Percentiles rank a stretch among this genome's conserved stretches.
Evolutionary conservation across 2,888 invertebrate species (phyloP).

Genomic region (Ditula angustiorana): DNA sequence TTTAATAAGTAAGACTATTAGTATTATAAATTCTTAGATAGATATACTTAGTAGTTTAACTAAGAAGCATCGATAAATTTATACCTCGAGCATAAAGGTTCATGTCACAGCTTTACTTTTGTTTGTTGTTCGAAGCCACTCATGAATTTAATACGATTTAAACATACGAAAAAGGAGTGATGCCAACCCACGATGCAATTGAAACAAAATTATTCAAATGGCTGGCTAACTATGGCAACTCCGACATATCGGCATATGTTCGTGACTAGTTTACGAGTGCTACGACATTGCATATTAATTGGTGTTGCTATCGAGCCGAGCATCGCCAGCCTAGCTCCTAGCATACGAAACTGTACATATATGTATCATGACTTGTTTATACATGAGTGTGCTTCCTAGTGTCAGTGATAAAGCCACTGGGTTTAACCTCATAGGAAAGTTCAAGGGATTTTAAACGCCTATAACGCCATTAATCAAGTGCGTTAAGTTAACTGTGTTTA

Average conservation of each 20-base stretch:
- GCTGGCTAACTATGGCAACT: conserved; percentile 72
- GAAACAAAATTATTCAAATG: conserved; percentile 80
- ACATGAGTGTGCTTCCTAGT: conserved; percentile 34
- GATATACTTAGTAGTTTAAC: no score
- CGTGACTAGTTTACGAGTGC: conserved; percentile 84
- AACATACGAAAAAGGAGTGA: conserved; percentile 31
- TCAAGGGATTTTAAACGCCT: neutral
- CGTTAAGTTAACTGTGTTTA: no score
- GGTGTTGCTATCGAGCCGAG: conserved; percentile 78
- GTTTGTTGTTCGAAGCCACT: neutral
- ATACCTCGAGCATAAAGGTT: neutral
- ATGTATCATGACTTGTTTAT: conserved; percentile 28
- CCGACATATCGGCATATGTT: conserved; percentile 83
- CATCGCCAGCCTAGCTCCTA: conserved; percentile 73
- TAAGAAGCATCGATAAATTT: no score
- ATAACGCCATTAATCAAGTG: neutral
- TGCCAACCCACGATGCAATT: conserved; percentile 54
- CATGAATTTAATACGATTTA: conserved; percentile 19
- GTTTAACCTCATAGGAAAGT: conserved; percentile 13
- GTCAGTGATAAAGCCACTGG: conserved; percentile 7
- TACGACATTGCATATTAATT: conserved; percentile 84
- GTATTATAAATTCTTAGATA: no score
- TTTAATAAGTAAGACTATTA: no score
- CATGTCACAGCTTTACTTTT: neutral
- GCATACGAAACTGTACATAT: conserved; percentile 53